Conservation (phyloP, 1,140 invertebrate species). For the Atta texana region DNA sequence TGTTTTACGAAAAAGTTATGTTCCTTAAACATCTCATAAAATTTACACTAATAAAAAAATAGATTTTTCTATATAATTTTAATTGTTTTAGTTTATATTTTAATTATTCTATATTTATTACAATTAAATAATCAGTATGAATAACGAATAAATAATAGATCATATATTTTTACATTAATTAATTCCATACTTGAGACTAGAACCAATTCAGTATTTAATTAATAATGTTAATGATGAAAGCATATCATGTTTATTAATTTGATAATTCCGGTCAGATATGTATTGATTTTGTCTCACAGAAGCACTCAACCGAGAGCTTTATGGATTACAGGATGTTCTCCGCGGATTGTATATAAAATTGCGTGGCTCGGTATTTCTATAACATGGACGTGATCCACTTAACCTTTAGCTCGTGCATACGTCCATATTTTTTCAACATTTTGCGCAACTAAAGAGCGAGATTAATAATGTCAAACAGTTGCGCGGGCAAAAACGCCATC, state of each 20-base stretch:
- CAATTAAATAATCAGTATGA: background rate
- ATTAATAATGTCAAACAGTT: conserved; percentile 48
- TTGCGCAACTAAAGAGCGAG: conserved; percentile 19
- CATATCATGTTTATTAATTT: conserved; percentile 24
- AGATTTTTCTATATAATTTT: background rate
- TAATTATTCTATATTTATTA: conserved; percentile 14
- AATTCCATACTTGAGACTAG: background rate
- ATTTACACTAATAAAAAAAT: background rate
- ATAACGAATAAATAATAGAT: background rate
- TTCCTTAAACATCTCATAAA: background rate
- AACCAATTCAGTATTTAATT: conserved; percentile 20
- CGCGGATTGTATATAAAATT: conserved; percentile 37
- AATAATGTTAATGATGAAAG: background rate
- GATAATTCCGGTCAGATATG: conserved; percentile 22
- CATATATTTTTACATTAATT: background rate
- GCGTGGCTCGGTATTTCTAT: conserved; percentile 24
- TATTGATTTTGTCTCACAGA: conserved; percentile 18
- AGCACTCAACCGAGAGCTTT: background rate
- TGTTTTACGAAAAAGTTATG: background rate
- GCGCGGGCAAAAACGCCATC: background rate
- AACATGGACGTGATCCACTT: conserved; percentile 19
- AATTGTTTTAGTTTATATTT: background rate
- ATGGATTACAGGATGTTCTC: background rate
- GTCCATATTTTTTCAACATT: conserved; percentile 23
- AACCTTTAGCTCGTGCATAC: conserved; percentile 27